These are phyloP conservation scores for Metridium senile DNA, from an alignment of 92 coral and sea anemone species.

Conservation along the genomic window DNA sequence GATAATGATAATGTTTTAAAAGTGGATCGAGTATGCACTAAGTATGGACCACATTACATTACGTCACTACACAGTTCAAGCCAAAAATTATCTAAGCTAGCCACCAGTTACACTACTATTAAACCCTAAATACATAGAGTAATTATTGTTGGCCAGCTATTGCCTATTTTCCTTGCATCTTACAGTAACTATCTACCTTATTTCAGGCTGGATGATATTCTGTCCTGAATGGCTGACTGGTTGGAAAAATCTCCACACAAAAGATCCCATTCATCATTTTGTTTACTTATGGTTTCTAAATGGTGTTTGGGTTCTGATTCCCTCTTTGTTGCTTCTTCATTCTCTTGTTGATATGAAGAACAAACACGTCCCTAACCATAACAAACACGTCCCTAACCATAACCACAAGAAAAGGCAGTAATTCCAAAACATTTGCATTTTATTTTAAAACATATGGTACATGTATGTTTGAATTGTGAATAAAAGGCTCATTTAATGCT, in stretches of 20 bases:
- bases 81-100: too few relatives aligned
- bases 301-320: conserved; percentile 72
- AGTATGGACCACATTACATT: too few relatives aligned
- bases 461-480: neutral
- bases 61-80: too few relatives aligned
- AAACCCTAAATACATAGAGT: too few relatives aligned
- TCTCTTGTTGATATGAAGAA: conserved; percentile 47
- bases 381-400: neutral
- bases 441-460: too few relatives aligned
- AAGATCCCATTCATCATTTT: conserved; percentile 54
- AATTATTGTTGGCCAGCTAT: too few relatives aligned
- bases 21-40: too few relatives aligned
- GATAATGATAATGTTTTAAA: too few relatives aligned
- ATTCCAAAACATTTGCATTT: too few relatives aligned
- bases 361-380: neutral
- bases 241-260: conserved; percentile 60
- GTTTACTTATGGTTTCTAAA: conserved; percentile 69
- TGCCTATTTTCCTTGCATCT: too few relatives aligned
- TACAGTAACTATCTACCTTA: neutral
- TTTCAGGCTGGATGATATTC: conserved; percentile 72
- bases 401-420: conserved; percentile 11
- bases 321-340: conserved; percentile 54
- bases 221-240: conserved; percentile 79
- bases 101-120: too few relatives aligned
- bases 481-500: neutral